Conservation (phyloP, 2,113 vertebrate species). For the Emydura subglobosa region DNA sequence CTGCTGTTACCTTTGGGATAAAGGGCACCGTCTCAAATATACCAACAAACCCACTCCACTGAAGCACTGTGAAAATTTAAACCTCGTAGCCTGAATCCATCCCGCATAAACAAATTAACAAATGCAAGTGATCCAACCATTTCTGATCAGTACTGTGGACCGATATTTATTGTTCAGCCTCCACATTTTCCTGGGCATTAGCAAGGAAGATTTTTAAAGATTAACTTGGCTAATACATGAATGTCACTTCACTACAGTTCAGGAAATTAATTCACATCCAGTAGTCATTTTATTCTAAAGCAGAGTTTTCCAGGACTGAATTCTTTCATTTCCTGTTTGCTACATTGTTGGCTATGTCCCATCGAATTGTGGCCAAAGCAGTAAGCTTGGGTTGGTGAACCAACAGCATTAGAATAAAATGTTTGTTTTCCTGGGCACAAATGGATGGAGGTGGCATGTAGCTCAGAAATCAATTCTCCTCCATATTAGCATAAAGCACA, state of each 20-base stretch:
- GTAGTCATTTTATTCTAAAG: neutral
- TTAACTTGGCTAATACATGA: neutral
- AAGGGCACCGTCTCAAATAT: neutral
- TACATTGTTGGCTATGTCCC: neutral
- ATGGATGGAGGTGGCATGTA: neutral
- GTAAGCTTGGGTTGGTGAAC: neutral
- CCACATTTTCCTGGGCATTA: neutral
- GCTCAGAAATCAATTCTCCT: neutral
- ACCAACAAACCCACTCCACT: neutral
- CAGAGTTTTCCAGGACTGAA: neutral
- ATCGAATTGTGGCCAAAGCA: neutral
- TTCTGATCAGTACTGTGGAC: neutral
- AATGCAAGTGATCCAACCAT: accelerated
- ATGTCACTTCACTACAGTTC: neutral
- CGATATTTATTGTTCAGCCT: neutral
- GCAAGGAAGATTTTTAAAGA: neutral
- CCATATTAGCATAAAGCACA: neutral
- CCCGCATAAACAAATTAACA: neutral
- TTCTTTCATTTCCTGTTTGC: neutral
- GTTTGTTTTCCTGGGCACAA: neutral
- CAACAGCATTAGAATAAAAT: neutral
- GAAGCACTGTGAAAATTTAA: neutral
- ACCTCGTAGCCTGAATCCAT: neutral
- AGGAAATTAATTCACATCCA: neutral
- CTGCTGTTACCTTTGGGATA: neutral